Conservation (phyloP, 2,888 invertebrate genomes). For the Chirona hameri region DNA sequence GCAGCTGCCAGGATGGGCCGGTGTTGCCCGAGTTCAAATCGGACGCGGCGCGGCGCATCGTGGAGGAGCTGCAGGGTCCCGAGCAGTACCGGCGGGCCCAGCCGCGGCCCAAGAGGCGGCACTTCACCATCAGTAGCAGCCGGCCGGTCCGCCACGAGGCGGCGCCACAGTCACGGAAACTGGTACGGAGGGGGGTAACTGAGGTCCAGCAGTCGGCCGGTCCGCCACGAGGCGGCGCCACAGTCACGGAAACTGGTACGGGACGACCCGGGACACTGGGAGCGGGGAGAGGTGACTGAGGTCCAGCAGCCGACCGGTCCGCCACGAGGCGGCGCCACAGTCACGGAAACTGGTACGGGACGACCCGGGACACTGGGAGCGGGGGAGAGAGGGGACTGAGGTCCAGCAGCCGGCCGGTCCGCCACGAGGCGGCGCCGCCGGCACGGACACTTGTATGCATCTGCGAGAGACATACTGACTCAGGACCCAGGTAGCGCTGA, state of each 20-base stretch:
- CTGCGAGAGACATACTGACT: too few species aligned
- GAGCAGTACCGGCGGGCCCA: conserved; percentile 57
- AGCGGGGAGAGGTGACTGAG: too few species aligned
- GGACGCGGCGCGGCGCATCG: conserved; percentile 79
- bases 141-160: conserved; percentile 45
- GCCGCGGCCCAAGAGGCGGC: conserved; percentile 76
- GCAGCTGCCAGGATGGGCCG: conserved; percentile 38
- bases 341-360: neutral
- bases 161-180: neutral
- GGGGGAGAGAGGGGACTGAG: too few species aligned
- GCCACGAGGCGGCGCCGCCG: conserved; percentile 39
- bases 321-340: conserved; percentile 39
- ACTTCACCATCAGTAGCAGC: conserved; percentile 74
- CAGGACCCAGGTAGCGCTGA: too few species aligned
- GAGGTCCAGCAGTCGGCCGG: conserved; percentile 52
- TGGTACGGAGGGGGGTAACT: too few species aligned
- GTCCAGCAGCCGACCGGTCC: conserved; percentile 51
- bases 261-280: too few species aligned
- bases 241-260: neutral
- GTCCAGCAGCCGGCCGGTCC: conserved; percentile 51
- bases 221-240: conserved; percentile 40
- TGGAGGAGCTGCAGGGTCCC: conserved; percentile 62
- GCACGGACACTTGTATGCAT: neutral
- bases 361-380: too few species aligned
- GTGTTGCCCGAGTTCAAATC: conserved; percentile 78